phyloP scores from a whole-genome alignment of 2,113 vertebrate genomes.

The Sprattus sprattus region DNA sequence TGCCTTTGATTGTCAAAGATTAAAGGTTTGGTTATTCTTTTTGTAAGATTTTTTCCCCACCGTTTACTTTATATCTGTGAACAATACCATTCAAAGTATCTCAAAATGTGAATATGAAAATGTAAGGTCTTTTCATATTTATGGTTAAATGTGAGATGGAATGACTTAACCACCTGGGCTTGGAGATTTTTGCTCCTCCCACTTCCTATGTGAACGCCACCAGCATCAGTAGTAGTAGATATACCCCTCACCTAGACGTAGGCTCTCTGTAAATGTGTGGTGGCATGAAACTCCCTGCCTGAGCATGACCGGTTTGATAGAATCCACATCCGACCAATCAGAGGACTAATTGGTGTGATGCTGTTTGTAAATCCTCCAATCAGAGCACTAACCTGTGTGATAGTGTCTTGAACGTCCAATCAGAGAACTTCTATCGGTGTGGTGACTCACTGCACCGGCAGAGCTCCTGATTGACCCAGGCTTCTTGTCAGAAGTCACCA shows the following conservation, averaged over 20 bases:
- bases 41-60: no score
- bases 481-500: neutral
- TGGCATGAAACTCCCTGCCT: slow-evolving; percentile 3
- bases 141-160: neutral
- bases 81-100: neutral
- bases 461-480: neutral
- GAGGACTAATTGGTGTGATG: slow-evolving; percentile 39
- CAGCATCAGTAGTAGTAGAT: neutral
- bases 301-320: neutral
- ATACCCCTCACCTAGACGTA: neutral
- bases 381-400: slow-evolving; percentile 23
- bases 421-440: neutral
- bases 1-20: neutral
- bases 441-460: neutral
- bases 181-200: neutral
- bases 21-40: no score
- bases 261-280: neutral
- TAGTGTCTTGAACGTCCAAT: slow-evolving; percentile 17
- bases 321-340: slow-evolving; percentile 29
- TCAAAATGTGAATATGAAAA: neutral
- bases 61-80: no score
- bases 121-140: neutral
- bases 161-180: neutral
- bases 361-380: slow-evolving; percentile 24
- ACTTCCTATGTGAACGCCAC: neutral